phyloP scores from a whole-genome alignment of 1,140 invertebrate genomes.

The Drosophila malerkotliana region DNA sequence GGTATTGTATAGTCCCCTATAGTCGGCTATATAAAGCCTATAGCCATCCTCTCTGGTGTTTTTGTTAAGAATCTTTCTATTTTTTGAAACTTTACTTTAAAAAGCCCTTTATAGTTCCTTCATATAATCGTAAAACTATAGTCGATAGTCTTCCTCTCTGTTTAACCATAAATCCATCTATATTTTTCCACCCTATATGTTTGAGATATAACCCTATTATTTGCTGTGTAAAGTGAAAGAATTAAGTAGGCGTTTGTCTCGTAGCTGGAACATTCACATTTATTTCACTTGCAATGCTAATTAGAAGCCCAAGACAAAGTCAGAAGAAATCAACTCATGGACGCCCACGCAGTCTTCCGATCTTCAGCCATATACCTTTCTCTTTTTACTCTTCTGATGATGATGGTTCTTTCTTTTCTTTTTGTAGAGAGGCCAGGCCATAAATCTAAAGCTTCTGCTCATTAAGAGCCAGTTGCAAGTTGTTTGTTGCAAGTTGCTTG shows the following conservation, averaged over 20 bases:
- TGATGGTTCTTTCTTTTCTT: not conserved
- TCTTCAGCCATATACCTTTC: not conserved
- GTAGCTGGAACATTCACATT: conserved; percentile 24
- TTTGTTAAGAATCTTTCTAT: too few species aligned
- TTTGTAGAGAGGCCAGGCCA: conserved; percentile 35
- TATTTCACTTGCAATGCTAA: conserved; percentile 57
- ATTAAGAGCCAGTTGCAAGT: conserved; percentile 52
- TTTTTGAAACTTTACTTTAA: too few species aligned
- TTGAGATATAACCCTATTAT: not conserved
- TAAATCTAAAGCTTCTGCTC: conserved; percentile 66
- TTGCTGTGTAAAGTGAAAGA: conserved; percentile 2
- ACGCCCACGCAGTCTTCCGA: conserved; percentile 38
- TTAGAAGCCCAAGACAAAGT: conserved; percentile 46
- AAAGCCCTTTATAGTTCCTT: too few species aligned
- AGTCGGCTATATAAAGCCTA: too few species aligned
- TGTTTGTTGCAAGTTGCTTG: conserved; percentile 38
- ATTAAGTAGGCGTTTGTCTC: conserved; percentile 15
- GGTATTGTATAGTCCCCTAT: too few species aligned
- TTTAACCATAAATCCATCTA: too few species aligned
- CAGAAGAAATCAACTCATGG: conserved; percentile 7
- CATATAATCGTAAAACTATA: too few species aligned
- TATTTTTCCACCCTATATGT: not conserved
- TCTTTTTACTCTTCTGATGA: conserved; percentile 8
- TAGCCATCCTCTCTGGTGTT: too few species aligned
- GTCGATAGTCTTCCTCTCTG: too few species aligned